A percentile compares a stretch with the other conserved stretches of the same genome.
These are phyloP conservation scores for Hyperopisus bebe DNA, from an alignment of 2,113 vertebrate species.

Conservation along the genomic window DNA sequence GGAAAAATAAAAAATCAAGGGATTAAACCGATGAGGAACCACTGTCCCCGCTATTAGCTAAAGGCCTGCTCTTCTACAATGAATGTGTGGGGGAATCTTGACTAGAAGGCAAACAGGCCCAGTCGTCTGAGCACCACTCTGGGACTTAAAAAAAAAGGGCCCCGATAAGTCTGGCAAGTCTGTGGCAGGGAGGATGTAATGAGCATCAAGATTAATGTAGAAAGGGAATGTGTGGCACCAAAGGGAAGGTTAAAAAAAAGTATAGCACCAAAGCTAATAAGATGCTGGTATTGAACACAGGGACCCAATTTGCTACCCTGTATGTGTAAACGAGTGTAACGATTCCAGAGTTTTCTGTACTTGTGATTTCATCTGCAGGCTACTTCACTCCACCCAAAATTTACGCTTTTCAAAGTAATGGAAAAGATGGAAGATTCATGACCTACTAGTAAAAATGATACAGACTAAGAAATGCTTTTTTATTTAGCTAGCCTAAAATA, in stretches of 20 bases:
- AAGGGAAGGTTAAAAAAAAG: not conserved
- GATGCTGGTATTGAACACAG: not conserved
- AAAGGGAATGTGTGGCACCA: not conserved
- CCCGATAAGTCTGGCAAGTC: not conserved
- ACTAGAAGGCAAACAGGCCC: not conserved
- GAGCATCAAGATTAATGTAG: constrained; percentile 2
- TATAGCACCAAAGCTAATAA: not conserved
- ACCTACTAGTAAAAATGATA: not conserved
- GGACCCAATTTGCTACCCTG: not conserved
- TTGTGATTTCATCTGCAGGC: not conserved
- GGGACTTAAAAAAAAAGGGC: not conserved
- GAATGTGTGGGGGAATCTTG: not conserved
- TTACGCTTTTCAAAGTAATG: not conserved
- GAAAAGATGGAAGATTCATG: not conserved
- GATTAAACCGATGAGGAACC: constrained; percentile 21
- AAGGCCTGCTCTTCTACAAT: not conserved
- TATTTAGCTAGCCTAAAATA: not conserved
- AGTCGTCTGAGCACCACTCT: not conserved
- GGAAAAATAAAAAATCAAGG: constrained; percentile 34
- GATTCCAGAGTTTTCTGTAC: not conserved
- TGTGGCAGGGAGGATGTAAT: not conserved
- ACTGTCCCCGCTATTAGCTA: not conserved
- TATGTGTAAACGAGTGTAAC: not conserved
- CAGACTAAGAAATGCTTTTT: not conserved
- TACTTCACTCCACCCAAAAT: not conserved